Conservation (phyloP, 92 coral and sea anemone genomes). For the Muricea muricata region DNA sequence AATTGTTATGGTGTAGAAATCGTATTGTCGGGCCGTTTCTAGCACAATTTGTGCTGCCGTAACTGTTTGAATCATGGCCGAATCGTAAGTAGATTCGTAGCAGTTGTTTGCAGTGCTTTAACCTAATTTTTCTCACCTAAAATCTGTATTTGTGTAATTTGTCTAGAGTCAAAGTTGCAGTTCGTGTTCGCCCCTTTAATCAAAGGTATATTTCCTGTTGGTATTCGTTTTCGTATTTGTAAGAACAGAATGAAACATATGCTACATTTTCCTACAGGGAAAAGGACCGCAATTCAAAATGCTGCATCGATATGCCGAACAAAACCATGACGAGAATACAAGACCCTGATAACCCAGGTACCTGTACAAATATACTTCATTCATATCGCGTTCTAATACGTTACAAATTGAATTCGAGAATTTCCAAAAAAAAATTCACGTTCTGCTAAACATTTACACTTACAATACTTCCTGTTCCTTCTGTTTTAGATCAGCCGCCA, state of each 20-base stretch:
- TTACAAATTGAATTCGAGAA: neutral
- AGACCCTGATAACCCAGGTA: conserved; percentile 89
- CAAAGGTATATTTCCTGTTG: conserved; percentile 72
- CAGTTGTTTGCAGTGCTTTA: neutral
- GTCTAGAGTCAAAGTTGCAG: conserved; percentile 97
- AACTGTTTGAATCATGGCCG: conserved; percentile 50
- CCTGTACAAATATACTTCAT: neutral
- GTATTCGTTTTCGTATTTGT: neutral
- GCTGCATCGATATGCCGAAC: conserved; percentile 81
- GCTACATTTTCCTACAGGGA: conserved; percentile 63
- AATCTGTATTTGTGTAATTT: conserved; percentile 1
- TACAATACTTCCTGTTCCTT: conserved; percentile 15
- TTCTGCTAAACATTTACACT: neutral
- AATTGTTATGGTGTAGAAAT: neutral
- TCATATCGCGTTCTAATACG: too few species aligned
- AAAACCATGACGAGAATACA: conserved; percentile 88
- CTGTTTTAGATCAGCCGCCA: conserved; percentile 79
- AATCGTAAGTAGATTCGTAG: conserved; percentile 80
- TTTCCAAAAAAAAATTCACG: neutral
- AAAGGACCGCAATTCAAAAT: conserved; percentile 87
- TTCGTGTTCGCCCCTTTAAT: conserved; percentile 98
- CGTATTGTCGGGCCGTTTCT: neutral
- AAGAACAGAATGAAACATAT: neutral
- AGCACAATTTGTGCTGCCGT: neutral
- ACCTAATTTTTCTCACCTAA: neutral